These are phyloP conservation scores for Leptodactylus fallax DNA, from an alignment of 2,797 vertebrate genomes.

Conservation along the genomic window DNA sequence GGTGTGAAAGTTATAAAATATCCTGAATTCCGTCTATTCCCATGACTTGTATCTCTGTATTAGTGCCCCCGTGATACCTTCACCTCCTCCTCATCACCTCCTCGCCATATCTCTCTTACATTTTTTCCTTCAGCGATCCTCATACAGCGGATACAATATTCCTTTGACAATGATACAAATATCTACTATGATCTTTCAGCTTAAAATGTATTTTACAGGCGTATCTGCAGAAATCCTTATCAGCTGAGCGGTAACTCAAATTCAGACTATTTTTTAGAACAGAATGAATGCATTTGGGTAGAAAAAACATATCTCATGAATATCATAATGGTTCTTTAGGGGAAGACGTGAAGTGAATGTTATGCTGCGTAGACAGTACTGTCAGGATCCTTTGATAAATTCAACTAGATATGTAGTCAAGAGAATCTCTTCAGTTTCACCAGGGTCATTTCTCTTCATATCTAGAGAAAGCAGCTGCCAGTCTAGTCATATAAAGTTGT, in stretches of 20 bases:
- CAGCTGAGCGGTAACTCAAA: slow-evolving; percentile 23
- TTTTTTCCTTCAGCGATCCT: not conserved
- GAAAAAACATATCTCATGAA: slow-evolving; percentile 50
- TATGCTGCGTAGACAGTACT: not conserved
- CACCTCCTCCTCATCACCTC: not conserved
- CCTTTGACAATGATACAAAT: slow-evolving; percentile 25
- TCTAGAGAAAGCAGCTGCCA: not conserved
- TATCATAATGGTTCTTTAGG: slow-evolving; percentile 53
- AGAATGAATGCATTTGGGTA: slow-evolving; percentile 46
- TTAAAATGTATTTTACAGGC: slow-evolving; percentile 32
- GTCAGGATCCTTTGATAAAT: slow-evolving; percentile 35
- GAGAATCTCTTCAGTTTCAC: slow-evolving; percentile 15
- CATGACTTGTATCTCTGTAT: not conserved
- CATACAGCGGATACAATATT: slow-evolving; percentile 18
- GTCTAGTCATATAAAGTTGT: not conserved
- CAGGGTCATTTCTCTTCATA: not conserved
- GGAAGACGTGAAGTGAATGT: slow-evolving; percentile 38
- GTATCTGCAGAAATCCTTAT: slow-evolving; percentile 34
- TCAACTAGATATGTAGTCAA: not conserved
- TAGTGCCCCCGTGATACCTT: not conserved
- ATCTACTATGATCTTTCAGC: slow-evolving; percentile 36
- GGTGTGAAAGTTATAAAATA: not conserved
- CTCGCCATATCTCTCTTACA: not conserved
- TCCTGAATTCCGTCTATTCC: not conserved
- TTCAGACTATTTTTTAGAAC: slow-evolving; percentile 35